Evolutionary conservation across 2,797 vertebrate genomes (phyloP).

Genomic region (Pteropus rufus): DNA sequence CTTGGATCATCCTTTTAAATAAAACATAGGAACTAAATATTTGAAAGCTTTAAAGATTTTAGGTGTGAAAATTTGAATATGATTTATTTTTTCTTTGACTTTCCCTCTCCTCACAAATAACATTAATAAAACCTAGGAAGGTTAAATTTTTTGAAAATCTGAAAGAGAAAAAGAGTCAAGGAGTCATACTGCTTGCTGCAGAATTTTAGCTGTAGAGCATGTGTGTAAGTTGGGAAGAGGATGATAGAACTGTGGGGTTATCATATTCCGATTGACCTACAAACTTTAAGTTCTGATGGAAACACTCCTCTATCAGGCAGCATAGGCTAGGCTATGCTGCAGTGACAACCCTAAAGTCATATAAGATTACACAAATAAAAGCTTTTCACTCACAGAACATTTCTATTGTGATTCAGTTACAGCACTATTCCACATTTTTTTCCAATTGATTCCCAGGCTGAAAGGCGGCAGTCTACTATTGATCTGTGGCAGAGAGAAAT

Average conservation of each 20-base stretch:
- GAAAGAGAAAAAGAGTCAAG: not conserved
- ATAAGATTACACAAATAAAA: not conserved
- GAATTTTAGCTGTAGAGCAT: not conserved
- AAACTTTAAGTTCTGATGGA: not conserved
- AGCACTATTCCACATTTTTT: not conserved
- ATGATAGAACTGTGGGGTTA: not conserved
- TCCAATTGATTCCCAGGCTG: not conserved
- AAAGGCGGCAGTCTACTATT: not conserved
- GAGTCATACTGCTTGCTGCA: not conserved
- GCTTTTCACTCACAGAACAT: not conserved
- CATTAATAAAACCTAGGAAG: not conserved
- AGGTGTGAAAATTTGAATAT: not conserved
- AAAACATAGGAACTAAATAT: constrained; percentile 11
- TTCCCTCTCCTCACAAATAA: not conserved
- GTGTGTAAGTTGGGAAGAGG: not conserved
- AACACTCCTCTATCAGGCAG: not conserved
- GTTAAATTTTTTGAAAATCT: not conserved
- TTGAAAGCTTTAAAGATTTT: not conserved
- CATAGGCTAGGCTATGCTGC: not conserved
- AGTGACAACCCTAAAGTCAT: not conserved
- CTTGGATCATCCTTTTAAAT: not conserved
- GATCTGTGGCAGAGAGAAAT: not conserved
- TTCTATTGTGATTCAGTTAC: not conserved
- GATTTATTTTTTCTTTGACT: not conserved
- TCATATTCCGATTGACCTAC: not conserved